Evolutionary conservation across 2,888 invertebrate genomes (phyloP), one percentile per base, ranked within the genome.

Genomic region (Aporophyla lueneburgensis): DNA sequence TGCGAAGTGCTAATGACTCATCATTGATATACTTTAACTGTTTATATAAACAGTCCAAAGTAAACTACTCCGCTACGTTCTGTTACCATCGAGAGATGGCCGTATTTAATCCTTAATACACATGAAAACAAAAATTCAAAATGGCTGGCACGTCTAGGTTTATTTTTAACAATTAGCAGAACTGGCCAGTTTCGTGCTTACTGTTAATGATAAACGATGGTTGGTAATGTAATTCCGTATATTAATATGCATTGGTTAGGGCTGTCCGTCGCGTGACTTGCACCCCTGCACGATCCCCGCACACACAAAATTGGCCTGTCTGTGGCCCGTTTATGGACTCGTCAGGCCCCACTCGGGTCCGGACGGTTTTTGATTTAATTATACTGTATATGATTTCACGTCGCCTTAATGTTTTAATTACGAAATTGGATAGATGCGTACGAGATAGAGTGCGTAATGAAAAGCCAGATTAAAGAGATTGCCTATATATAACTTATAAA

Each of bases 201-300:
- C 68, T 80, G 56, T 71, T 74, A 81, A 80, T 86, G 83, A 85
- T 88, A 83, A 87, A 85, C 74, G 76, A 83, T 82, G 75, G 66
- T 76, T 56, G 74, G 74, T 83, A 80, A 81, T 65, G 80, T 84
- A 80, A 84, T 80, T 84, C 74, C 69, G 83, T 83, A 83, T 86
- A 89, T 86, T 87, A 85, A 86, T 89, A 86, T 86, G 90, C 88
- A 89, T 88, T 71, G 62, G 66, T 61, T 65, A 77, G 77, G 75
- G 81, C 86, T 84, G 86, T 84, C 87, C 91, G 87, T 94, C 89
- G 95, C 94, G 94, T 94, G 94, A 92, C 93, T 89, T 86, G 83
- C 91, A 87, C 91, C 92, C 92, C 87, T 88, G 87, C 88, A 87
- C 85, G 90, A 88, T 91, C 90, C 91, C 88, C 90, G 80, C 84